Percentiles rank a stretch among this genome's conserved stretches.
Evolutionary conservation across 2,888 invertebrate genomes (phyloP).

Genomic region (Meteorus cinctellus): DNA sequence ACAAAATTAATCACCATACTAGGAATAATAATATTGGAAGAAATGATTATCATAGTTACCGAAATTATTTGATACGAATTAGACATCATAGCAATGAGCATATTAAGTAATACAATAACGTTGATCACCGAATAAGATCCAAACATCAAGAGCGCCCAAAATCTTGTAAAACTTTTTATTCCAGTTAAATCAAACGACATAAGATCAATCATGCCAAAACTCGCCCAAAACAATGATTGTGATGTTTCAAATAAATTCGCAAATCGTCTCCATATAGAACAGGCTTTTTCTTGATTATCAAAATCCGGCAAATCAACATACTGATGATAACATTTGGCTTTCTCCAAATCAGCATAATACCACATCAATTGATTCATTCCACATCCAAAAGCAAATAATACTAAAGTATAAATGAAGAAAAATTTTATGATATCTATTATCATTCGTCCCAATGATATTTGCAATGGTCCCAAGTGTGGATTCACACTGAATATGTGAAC

Average conservation of each 20-base stretch:
- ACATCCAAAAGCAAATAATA: constrained; percentile 96
- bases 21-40: neutral
- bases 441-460: constrained; percentile 96
- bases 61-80: constrained; percentile 98
- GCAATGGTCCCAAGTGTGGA: constrained; percentile 94
- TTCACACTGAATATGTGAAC: constrained; percentile 98
- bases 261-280: constrained; percentile 90
- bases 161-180: constrained; percentile 95
- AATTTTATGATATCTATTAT: constrained; percentile 96
- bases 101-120: constrained; percentile 96
- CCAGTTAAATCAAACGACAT: constrained; percentile 95
- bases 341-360: constrained; percentile 94
- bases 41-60: constrained; percentile 77
- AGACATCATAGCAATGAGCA: constrained; percentile 99
- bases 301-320: constrained; percentile 85
- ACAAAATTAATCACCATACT: no score
- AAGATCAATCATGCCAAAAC: constrained; percentile 95
- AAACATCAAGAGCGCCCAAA: constrained; percentile 97
- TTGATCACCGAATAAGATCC: constrained; percentile 98
- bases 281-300: constrained; percentile 87
- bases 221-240: constrained; percentile 98
- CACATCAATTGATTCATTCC: constrained; percentile 93
- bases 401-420: constrained; percentile 94
- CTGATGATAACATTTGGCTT: constrained; percentile 87
- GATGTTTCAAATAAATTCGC: constrained; percentile 97